Percentiles rank a stretch among this genome's conserved stretches.
These are phyloP conservation scores for Strigamia crassipes DNA, from an alignment of 2,888 invertebrate species.

Conservation along the genomic window DNA sequence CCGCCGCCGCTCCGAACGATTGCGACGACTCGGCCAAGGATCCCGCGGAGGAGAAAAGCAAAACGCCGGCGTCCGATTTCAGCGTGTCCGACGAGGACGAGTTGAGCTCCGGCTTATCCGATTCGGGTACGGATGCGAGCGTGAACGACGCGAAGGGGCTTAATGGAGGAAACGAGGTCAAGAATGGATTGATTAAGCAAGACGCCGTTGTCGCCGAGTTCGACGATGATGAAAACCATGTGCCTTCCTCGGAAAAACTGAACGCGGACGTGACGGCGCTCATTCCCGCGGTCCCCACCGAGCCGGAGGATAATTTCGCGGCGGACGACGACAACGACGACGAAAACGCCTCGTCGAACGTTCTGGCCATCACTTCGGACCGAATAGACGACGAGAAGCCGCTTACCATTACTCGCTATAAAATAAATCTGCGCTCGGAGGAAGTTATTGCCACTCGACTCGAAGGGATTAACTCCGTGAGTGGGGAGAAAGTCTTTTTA, in stretches of 20 bases:
- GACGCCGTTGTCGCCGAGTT: not conserved
- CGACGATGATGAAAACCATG: constrained; percentile 46
- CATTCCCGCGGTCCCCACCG: constrained; percentile 53
- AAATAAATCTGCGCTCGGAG: constrained; percentile 52
- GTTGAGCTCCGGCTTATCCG: constrained; percentile 46
- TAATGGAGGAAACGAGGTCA: not conserved
- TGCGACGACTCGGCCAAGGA: constrained; percentile 25
- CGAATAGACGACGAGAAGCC: constrained; percentile 27
- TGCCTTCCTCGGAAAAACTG: constrained; percentile 46
- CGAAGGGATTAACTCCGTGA: constrained; percentile 55
- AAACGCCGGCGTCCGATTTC: constrained; percentile 19
- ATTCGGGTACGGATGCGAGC: constrained; percentile 31
- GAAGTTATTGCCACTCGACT: constrained; percentile 56
- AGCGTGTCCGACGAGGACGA: constrained; percentile 43
- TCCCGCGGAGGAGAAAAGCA: not conserved
- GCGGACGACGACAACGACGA: constrained; percentile 39
- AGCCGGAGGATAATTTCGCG: constrained; percentile 43
- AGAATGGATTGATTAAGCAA: constrained; percentile 26
- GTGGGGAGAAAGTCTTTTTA: constrained; percentile 55
- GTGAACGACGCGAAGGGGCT: not conserved
- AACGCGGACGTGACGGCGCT: constrained; percentile 51
- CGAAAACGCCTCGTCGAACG: constrained; percentile 3
- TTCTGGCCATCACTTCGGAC: constrained; percentile 27
- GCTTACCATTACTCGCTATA: constrained; percentile 45
- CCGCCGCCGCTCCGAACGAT: not conserved